Base-by-base conservation (phyloP, 2,888 invertebrate species). In the Ctena decussata region DNA sequence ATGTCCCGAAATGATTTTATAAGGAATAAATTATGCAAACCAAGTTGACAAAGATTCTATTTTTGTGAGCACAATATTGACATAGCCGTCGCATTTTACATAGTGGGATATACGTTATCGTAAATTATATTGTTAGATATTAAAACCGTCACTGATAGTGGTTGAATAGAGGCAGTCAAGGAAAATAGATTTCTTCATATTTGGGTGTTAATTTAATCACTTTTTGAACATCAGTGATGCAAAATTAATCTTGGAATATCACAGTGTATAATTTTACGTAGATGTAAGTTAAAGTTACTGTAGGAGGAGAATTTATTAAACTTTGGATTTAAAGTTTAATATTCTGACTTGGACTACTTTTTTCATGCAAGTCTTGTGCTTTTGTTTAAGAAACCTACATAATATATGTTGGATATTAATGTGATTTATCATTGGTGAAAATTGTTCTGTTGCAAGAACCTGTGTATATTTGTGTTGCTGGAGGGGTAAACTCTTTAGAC, bases 51-150 rank as follows among this genome's bases (percentile, higher is more conserved):
- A 65, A 65, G 65, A 65, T 65, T 65, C 65, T 65, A 65, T 65
- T 57, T 57, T 57, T 27, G 57, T 57, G 65, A 35, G 65, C 65
- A 65, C 32, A 65, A 65, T 65, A 65, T 65, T 65, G 65, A 65
- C 65, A 65, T 35, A 35, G 65, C 65, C 65, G 65, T 27, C 65
- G 21, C 30, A 12, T 65, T 65, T 32, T 65, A 35, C 35, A 30
- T 65, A 24, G 32, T 32, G 6, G 24, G 65, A 65, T 65, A 65
- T 65, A 65, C 35, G 65, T 65, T 65, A 65, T 65, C 32, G 65
- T 21, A 35, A 30, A 53, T 53, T 35, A 65, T 30, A 35, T 65
- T 65, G 65, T 65, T 32, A 35, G 65, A 65, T 65, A 65, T 65
- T 65, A 65, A 65, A 65, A 35, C 35, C 35, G 32, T 65, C 8